Evolutionary conservation across 30 jellyfish, hydroid and myxozoan genomes (phyloP).

Genomic region (Cassiopea xamachana): DNA sequence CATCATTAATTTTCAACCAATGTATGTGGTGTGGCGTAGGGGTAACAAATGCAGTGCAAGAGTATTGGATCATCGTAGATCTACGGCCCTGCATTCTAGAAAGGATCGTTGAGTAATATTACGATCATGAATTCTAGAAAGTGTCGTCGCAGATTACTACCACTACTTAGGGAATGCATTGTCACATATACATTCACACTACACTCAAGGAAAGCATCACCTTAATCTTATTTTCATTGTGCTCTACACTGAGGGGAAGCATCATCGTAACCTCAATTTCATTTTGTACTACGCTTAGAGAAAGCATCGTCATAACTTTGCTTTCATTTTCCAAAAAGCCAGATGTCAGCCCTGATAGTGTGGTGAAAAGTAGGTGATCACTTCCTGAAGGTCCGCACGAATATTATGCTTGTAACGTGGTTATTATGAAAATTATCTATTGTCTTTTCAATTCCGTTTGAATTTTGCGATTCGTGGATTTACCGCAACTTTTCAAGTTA

Average conservation of each 20-base stretch:
- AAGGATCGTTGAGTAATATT: not conserved
- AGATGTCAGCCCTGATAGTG: too few relatives aligned
- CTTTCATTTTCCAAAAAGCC: too few relatives aligned
- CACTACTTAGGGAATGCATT: not conserved
- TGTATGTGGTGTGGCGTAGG: not conserved
- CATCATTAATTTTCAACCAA: not conserved
- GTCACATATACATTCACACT: not conserved
- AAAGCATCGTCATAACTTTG: too few relatives aligned
- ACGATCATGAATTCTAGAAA: not conserved
- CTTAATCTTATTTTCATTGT: not conserved
- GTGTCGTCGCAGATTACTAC: not conserved
- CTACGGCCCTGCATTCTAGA: not conserved
- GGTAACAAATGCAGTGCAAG: not conserved
- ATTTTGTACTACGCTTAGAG: not conserved
- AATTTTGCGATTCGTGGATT: too few relatives aligned
- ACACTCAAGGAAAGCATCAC: conserved; percentile 1
- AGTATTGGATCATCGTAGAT: not conserved
- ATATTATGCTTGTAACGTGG: too few relatives aligned
- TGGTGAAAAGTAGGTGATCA: too few relatives aligned
- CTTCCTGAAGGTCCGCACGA: too few relatives aligned
- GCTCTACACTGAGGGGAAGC: not conserved
- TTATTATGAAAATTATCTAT: too few relatives aligned
- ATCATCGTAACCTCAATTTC: not conserved
- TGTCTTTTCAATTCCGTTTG: too few relatives aligned
- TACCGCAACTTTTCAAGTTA: too few relatives aligned